A percentile compares a stretch with the other conserved stretches of the same genome.
phyloP scores from a whole-genome alignment of 2,113 vertebrate species.

The Thunnus thynnus region DNA sequence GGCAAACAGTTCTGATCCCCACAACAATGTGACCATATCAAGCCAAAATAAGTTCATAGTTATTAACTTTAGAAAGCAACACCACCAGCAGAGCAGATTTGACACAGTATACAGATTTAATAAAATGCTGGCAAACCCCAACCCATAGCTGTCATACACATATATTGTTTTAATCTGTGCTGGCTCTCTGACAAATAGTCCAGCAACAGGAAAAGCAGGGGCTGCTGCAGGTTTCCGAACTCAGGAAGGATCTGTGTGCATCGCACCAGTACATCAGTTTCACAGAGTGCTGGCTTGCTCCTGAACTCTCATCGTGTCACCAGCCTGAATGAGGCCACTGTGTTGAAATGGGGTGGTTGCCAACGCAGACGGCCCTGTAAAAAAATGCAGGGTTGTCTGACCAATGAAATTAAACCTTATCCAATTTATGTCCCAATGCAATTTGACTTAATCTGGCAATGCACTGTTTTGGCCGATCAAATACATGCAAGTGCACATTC shows the following conservation, averaged over 20 bases:
- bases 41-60: conserved; percentile 18
- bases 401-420: conserved; percentile 3
- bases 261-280: conserved; percentile 33
- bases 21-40: conserved; percentile 2
- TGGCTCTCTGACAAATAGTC: background rate
- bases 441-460: background rate
- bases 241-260: conserved; percentile 7
- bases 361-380: background rate
- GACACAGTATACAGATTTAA: background rate
- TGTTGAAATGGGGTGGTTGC: conserved; percentile 11
- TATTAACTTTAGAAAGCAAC: conserved; percentile 17
- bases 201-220: conserved; percentile 3
- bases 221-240: conserved; percentile 17
- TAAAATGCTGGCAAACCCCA: conserved; percentile 1
- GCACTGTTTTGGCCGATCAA: too few relatives aligned
- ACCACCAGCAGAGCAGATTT: background rate
- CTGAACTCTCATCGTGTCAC: conserved; percentile 46
- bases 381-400: conserved; percentile 5
- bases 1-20: background rate
- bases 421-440: background rate
- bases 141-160: conserved; percentile 2
- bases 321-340: conserved; percentile 47
- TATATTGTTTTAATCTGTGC: conserved; percentile 26
- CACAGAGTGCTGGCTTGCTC: conserved; percentile 13
- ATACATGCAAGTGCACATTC: too few relatives aligned